Evolutionary conservation across 1,140 invertebrate species (phyloP).

Genomic region (Leucophenga varia): DNA sequence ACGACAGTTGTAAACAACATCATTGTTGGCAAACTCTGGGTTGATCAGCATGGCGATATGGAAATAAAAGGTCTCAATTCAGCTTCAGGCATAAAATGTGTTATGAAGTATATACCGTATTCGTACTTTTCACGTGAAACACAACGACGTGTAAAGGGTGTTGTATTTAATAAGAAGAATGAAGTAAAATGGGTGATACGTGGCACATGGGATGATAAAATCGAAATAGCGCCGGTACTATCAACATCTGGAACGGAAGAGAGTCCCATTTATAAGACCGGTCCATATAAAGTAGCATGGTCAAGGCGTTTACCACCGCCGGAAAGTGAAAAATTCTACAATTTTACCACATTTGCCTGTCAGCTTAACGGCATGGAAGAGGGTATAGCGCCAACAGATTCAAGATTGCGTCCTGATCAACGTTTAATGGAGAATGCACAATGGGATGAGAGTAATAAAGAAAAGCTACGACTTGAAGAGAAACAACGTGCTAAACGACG

Average conservation of each 20-base stretch:
- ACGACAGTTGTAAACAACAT: conserved; percentile 99
- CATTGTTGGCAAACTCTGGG: conserved; percentile 98
- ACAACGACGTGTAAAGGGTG: conserved; percentile 84
- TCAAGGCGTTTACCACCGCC: conserved; percentile 74
- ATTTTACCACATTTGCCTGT: conserved; percentile 92
- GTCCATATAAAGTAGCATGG: conserved; percentile 83
- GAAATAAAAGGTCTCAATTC: conserved; percentile 85
- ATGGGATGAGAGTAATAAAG: conserved; percentile 95
- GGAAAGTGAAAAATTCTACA: conserved; percentile 78
- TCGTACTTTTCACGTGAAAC: conserved; percentile 96
- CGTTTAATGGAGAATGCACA: conserved; percentile 93
- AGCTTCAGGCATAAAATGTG: conserved; percentile 86
- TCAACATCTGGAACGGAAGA: conserved; percentile 69
- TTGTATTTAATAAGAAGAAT: conserved; percentile 69
- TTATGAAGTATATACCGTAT: conserved; percentile 95
- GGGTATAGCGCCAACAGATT: conserved; percentile 93
- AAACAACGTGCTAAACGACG: conserved; percentile 82
- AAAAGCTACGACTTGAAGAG: conserved; percentile 86
- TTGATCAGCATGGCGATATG: conserved; percentile 99
- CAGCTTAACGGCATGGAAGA: conserved; percentile 95
- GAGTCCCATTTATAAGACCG: conserved; percentile 91
- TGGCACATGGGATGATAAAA: conserved; percentile 93
- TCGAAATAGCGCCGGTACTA: conserved; percentile 91
- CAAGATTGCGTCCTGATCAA: conserved; percentile 91
- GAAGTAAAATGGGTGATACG: conserved; percentile 73